Conservation (phyloP, 2,888 invertebrate species). For the Sympetrum striolatum region DNA sequence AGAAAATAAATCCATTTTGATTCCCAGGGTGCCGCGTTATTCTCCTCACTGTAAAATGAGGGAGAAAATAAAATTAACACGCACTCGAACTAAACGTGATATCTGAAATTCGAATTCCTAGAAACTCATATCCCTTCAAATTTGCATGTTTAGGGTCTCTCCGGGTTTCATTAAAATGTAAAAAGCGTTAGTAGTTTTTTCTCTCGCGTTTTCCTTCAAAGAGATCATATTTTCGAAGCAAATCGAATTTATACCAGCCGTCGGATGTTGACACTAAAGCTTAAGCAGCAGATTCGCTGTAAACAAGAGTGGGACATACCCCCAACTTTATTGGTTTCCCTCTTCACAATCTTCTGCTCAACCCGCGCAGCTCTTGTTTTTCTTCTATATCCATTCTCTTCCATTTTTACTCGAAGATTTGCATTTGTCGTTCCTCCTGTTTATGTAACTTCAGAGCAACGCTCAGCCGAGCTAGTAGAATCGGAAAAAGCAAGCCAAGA, state of each 20-base stretch:
- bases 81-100: no score
- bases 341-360: neutral
- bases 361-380: neutral
- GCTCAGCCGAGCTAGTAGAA: no score
- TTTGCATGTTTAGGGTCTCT: neutral
- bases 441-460: no score
- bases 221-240: neutral
- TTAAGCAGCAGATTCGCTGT: neutral
- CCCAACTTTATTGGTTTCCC: neutral
- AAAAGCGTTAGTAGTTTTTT: neutral
- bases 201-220: neutral
- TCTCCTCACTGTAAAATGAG: no score
- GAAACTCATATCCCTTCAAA: no score
- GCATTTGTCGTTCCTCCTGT: neutral
- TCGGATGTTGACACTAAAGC: neutral
- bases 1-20: no score
- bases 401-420: neutral
- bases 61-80: no score
- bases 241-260: neutral
- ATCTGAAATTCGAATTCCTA: no score
- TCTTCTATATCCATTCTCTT: neutral
- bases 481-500: no score
- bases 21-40: no score
- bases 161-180: neutral
- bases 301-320: neutral